Conservation (phyloP, 92 coral and sea anemone species). For the Palythoa heliodiscus region DNA sequence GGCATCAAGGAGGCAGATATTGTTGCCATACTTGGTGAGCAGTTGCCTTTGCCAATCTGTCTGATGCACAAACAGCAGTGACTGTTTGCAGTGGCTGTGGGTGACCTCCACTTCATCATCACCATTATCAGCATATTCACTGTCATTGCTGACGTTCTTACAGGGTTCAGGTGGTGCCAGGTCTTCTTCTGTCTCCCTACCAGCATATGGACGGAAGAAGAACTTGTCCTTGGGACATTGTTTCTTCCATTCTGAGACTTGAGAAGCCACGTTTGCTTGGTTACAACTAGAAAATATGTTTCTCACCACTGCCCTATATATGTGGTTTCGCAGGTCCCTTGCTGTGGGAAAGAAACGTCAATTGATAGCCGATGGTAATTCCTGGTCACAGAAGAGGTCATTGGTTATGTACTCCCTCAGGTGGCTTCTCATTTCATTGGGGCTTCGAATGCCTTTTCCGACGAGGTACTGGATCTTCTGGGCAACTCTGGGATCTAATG, state of each 20-base stretch:
- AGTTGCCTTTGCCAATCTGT: conserved; percentile 5
- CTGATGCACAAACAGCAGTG: conserved; percentile 2
- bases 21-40: conserved; percentile 14
- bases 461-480: conserved; percentile 15
- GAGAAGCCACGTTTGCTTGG: conserved; percentile 47
- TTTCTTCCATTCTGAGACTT: conserved; percentile 31
- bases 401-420: conserved; percentile 37
- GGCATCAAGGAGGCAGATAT: conserved; percentile 17
- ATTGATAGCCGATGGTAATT: conserved; percentile 44
- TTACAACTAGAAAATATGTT: conserved; percentile 52
- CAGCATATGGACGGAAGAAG: conserved; percentile 51
- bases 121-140: neutral
- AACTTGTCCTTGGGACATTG: conserved; percentile 55
- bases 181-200: neutral
- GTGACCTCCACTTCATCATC: conserved; percentile 13
- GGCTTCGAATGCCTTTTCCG: conserved; percentile 25
- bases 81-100: neutral
- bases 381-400: conserved; percentile 46
- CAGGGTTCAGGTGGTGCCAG: conserved; percentile 14
- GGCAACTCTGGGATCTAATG: conserved; percentile 26
- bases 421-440: conserved; percentile 47
- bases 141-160: neutral
- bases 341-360: conserved; percentile 55
- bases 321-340: conserved; percentile 52
- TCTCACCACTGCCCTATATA: conserved; percentile 47